Conservation (phyloP, 30 jellyfish, hydroid and myxozoan genomes). For the Sanderia malayensis region DNA sequence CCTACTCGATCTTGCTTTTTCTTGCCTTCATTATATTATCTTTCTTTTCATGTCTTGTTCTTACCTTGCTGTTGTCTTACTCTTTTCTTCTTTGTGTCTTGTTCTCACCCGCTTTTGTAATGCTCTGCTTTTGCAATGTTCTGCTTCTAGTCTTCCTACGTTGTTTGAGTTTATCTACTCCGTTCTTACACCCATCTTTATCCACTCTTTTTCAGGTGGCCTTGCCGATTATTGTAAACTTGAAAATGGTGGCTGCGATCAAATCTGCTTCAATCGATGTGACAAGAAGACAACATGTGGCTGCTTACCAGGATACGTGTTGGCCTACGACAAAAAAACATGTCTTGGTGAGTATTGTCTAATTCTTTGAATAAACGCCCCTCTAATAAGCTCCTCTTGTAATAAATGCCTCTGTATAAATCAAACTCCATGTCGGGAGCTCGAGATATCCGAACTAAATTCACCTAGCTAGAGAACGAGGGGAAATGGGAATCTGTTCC, state of each 20-base stretch:
- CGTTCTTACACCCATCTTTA: background rate
- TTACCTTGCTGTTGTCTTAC: background rate
- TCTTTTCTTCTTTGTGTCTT: background rate
- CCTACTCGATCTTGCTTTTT: background rate
- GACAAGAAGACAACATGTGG: slow-evolving; percentile 83
- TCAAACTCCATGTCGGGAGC: no score
- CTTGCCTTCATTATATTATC: background rate
- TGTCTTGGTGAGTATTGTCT: slow-evolving; percentile 75
- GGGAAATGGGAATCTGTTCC: no score
- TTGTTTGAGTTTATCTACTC: no score
- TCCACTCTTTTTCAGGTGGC: slow-evolving; percentile 52
- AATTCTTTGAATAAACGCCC: background rate
- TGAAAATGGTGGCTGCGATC: slow-evolving; percentile 99
- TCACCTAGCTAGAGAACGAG: no score
- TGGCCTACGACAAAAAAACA: slow-evolving; percentile 89
- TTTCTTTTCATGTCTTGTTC: background rate
- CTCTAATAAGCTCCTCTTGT: no score
- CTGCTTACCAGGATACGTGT: slow-evolving; percentile 77
- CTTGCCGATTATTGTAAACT: slow-evolving; percentile 88
- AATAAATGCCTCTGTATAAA: no score
- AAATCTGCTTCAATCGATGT: slow-evolving; percentile 84
- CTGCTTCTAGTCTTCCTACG: no score
- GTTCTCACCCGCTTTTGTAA: no score
- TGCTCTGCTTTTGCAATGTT: no score
- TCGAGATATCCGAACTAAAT: no score